Evolutionary conservation across 1,140 invertebrate species (phyloP).

Genomic region (Neodiprion virginianus): DNA sequence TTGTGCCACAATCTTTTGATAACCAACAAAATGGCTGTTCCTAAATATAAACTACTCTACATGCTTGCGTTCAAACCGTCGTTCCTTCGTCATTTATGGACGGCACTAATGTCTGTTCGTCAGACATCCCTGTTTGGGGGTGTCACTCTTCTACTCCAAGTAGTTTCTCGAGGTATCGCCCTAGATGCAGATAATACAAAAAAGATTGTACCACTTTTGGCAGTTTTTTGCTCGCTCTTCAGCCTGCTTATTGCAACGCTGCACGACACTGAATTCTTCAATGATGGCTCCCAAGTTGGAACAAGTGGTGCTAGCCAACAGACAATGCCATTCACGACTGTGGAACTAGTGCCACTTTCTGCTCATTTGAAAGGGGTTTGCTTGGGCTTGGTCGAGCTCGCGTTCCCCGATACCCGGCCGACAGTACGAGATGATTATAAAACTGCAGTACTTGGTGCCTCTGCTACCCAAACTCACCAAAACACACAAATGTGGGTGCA

Average conservation of each 20-base stretch:
- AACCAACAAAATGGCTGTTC: constrained; percentile 76
- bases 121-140: constrained; percentile 70
- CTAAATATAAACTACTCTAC: constrained; percentile 85
- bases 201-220: constrained; percentile 79
- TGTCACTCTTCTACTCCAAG: constrained; percentile 71
- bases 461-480: constrained; percentile 48
- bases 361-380: constrained; percentile 81
- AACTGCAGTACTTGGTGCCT: constrained; percentile 54
- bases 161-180: constrained; percentile 73
- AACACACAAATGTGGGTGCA: constrained; percentile 65
- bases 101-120: constrained; percentile 61
- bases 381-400: constrained; percentile 87
- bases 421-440: constrained; percentile 61
- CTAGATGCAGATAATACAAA: constrained; percentile 71
- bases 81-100: constrained; percentile 85
- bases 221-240: constrained; percentile 87
- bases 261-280: constrained; percentile 88
- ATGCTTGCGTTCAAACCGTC: constrained; percentile 84
- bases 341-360: constrained; percentile 71
- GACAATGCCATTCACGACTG: constrained; percentile 70
- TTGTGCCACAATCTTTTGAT: constrained; percentile 81
- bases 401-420: constrained; percentile 82
- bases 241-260: constrained; percentile 83
- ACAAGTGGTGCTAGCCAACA: constrained; percentile 44
- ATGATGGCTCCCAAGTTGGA: constrained; percentile 40